Base-by-base conservation (phyloP, 2,888 invertebrate genomes). In the Patella caerulea region DNA sequence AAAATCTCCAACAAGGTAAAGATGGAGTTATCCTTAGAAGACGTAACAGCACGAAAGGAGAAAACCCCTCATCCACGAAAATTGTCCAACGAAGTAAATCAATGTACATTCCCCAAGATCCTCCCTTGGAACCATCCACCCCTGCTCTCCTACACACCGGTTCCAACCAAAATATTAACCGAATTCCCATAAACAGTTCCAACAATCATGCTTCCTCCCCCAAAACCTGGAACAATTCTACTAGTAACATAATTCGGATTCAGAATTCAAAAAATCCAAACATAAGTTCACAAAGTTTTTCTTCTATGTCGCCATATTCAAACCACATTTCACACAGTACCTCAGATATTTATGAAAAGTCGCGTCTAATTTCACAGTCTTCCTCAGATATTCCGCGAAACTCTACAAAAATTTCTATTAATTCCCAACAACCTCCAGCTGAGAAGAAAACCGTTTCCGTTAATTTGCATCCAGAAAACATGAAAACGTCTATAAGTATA, bases 1-100 rank as follows among this genome's bases (percentile, higher is more conserved):
- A 84, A 83, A 84, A 78, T 72, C 45, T 74, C 12, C 76, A 79
- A 45, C 77, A 81, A 55, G 80, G 72, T 71, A 78, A 72, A 45
- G 59, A 74, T n/a, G 76, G 56, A 15, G 77, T 77, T 11, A 76
- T 78, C 24, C 78, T 81, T 19, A 78, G 73, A n/a, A 71, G 80
- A 72, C 78, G 77, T 14, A 81, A 79, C 75, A 80, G 82, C 4
- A 72, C 74, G 19, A 82, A 82, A 77, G 71, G 71, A n/a, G 56
- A 69, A 4, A 73, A 78, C 52, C 29, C 74, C 29, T 78, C 80
- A 54, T 72, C 76, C 24, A 59, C 55, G 71, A 80, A 80, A 78
- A 74, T 52, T 69, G 74, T 81, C 45, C 78, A 79, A 34, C 78
- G 81, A 71, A 81, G 81, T 71, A 71, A 76, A 59, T 81, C 81